Evolutionary conservation across 2,888 invertebrate genomes (phyloP), one percentile per base, ranked within the genome.

Genomic region (Euplagia quadripunctaria): DNA sequence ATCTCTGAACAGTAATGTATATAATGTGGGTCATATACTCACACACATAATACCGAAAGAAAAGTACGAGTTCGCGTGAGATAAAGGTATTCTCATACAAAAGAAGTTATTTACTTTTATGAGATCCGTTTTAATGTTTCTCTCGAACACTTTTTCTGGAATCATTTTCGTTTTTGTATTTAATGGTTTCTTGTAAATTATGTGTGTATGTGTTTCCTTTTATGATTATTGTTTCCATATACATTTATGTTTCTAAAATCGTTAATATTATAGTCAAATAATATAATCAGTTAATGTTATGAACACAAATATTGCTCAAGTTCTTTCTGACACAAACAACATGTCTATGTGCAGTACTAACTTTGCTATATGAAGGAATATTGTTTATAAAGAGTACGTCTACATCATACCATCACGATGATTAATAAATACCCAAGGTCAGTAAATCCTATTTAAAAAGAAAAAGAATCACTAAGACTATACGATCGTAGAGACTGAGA

Each of bases 101-200:
- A 87, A 81, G 78, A 83, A 82, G 80, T 76, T 85, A 87, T 88
- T 86, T 86, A 84, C 82, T 85, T 86, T 86, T 81, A 87, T 78
- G 83, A 82, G 79, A 83, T 76, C 74, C 66, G 74, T 77, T 84
- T 78, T 82, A 83, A 82, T 83, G 74, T 69, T 64, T 65, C 51
- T 72, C 65, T 51, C 65, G 51, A 68, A 68, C 20, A 68, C 61
- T 71, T 82, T 31, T 76, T 77, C 76, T 77, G 61, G 72, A 73
- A 77, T 80, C 79, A 82, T 83, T 77, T 75, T 73, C 64, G 71
- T 71, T 76, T 76, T 77, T 68, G 72, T 73, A 64, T 79, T 73
- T 64, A 16, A 68, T 61, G 68, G 31, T 52, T 43, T 31, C 4
- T 14, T 55, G 68, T 68, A 41, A 68, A 55, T 64, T 68, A 69